Evolutionary conservation across 2,888 invertebrate species (phyloP).

Genomic region (Crepidodera aurea): DNA sequence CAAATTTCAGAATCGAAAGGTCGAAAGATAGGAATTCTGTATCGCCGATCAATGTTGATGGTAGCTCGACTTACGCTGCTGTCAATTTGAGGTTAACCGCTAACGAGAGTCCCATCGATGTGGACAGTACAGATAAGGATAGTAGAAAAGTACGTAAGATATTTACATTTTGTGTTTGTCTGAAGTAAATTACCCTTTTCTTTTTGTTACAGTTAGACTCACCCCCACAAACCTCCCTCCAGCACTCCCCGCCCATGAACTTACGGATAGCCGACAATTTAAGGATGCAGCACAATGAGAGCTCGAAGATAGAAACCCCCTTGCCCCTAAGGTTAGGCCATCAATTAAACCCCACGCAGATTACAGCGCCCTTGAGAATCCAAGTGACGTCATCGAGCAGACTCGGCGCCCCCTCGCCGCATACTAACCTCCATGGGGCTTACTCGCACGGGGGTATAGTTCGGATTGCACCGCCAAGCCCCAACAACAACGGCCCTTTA

Average conservation of each 20-base stretch:
- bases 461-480: slow-evolving; percentile 58
- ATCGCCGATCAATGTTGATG: slow-evolving; percentile 51
- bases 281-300: slow-evolving; percentile 40
- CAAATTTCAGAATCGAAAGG: slow-evolving; percentile 51
- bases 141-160: slow-evolving; percentile 48
- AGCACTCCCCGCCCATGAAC: slow-evolving; percentile 58
- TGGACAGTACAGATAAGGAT: slow-evolving; percentile 52
- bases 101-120: slow-evolving; percentile 55
- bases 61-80: slow-evolving; percentile 46
- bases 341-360: slow-evolving; percentile 44
- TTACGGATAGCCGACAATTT: slow-evolving; percentile 53
- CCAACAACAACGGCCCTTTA: slow-evolving; percentile 51
- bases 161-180: too few relatives aligned
- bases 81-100: slow-evolving; percentile 49
- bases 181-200: too few relatives aligned
- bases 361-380: slow-evolving; percentile 58
- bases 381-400: slow-evolving; percentile 55
- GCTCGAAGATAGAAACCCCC: slow-evolving; percentile 53
- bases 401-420: slow-evolving; percentile 47
- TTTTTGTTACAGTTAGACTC: slow-evolving; percentile 48
- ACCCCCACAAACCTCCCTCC: slow-evolving; percentile 47
- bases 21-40: slow-evolving; percentile 48
- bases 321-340: slow-evolving; percentile 55
- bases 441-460: slow-evolving; percentile 57
- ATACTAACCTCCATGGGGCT: slow-evolving; percentile 51